Conservation (phyloP, 2,888 invertebrate genomes). For the Nemotelus pantherinus region DNA sequence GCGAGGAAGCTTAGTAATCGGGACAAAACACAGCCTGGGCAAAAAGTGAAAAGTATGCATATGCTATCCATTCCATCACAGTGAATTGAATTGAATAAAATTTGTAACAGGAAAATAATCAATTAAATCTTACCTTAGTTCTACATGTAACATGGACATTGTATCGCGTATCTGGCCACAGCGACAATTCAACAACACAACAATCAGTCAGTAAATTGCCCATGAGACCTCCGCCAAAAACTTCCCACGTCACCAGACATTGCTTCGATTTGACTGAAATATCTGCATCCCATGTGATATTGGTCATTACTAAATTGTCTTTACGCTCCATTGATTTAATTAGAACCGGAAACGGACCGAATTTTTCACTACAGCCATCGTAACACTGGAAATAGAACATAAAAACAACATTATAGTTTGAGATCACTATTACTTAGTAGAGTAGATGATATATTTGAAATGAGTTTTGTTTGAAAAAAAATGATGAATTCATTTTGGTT, state of each 20-base stretch:
- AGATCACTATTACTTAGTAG: not conserved
- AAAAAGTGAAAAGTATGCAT: too few relatives aligned
- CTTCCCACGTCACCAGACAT: constrained; percentile 86
- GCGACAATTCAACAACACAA: constrained; percentile 78
- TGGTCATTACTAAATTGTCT: constrained; percentile 58
- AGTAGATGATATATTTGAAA: too few relatives aligned
- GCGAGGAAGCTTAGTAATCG: too few relatives aligned
- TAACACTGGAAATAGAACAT: constrained; percentile 56
- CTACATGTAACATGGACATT: constrained; percentile 76
- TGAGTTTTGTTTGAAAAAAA: too few relatives aligned
- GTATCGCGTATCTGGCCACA: constrained; percentile 84
- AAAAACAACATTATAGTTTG: constrained; percentile 15
- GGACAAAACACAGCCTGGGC: too few relatives aligned
- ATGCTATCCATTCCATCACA: too few relatives aligned
- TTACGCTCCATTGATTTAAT: constrained; percentile 58
- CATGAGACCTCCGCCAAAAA: constrained; percentile 81
- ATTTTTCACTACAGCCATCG: constrained; percentile 58
- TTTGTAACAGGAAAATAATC: too few relatives aligned
- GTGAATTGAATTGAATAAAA: too few relatives aligned
- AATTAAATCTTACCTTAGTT: constrained; percentile 57
- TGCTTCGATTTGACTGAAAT: constrained; percentile 63
- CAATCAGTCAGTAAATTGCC: constrained; percentile 85
- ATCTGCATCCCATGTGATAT: constrained; percentile 59
- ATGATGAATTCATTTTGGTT: too few relatives aligned
- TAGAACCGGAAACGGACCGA: constrained; percentile 57